A percentile compares a stretch with the other conserved stretches of the same genome.
Evolutionary conservation across 2,113 vertebrate species (phyloP).

Genomic region (Pachycephala philippinensis): DNA sequence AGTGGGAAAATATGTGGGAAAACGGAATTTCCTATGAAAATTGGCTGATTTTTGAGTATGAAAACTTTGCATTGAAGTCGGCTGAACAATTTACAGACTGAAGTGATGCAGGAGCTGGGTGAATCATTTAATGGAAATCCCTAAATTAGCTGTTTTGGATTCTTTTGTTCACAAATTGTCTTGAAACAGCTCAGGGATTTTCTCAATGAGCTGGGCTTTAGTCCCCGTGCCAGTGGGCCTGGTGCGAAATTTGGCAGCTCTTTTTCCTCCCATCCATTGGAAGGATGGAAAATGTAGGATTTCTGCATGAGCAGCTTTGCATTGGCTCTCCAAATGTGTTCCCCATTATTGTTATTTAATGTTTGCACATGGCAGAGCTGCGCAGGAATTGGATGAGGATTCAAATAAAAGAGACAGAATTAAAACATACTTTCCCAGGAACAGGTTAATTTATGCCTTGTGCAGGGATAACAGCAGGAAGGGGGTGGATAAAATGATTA

Average conservation of each 20-base stretch:
- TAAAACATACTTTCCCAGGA: background rate
- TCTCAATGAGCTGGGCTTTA: background rate
- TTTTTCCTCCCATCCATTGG: background rate
- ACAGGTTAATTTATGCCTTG: background rate
- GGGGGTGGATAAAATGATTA: background rate
- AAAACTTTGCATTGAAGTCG: background rate
- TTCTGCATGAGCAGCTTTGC: background rate
- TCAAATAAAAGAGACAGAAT: background rate
- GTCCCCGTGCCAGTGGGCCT: accelerated
- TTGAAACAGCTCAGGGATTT: background rate
- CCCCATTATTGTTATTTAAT: background rate
- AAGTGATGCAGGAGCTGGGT: background rate
- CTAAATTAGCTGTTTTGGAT: background rate
- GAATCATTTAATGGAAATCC: background rate
- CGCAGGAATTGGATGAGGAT: background rate
- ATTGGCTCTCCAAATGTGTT: background rate
- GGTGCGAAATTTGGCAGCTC: background rate
- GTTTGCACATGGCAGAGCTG: background rate
- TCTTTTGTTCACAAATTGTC: background rate
- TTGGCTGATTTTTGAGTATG: background rate
- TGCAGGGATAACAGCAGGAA: background rate
- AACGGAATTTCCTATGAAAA: background rate
- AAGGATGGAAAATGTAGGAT: background rate
- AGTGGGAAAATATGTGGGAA: accelerated
- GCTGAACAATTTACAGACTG: background rate